Evolutionary conservation across 2,888 invertebrate species (phyloP).

Genomic region (Sthenelais limicola): DNA sequence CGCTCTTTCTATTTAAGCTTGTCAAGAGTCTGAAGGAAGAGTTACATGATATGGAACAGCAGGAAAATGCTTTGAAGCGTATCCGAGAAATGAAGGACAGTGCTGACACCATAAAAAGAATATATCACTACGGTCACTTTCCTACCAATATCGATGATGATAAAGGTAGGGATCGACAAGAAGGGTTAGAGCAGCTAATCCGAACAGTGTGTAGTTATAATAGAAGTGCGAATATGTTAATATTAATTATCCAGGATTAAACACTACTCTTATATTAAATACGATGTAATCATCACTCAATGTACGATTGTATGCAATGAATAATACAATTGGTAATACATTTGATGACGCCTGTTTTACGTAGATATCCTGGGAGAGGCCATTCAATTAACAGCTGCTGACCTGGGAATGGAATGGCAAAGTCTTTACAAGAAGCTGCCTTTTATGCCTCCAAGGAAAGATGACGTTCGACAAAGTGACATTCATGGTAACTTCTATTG

Average conservation of each 20-base stretch:
- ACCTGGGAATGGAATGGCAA: slow-evolving; percentile 11
- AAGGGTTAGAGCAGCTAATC: no score
- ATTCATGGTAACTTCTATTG: neutral
- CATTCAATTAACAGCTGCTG: neutral
- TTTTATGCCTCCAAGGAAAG: slow-evolving; percentile 5
- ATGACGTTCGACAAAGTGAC: neutral
- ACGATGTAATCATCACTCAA: neutral
- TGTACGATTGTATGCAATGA: neutral
- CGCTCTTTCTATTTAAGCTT: neutral
- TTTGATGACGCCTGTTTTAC: neutral
- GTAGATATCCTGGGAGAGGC: slow-evolving; percentile 4
- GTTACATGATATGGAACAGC: slow-evolving; percentile 52
- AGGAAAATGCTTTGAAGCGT: slow-evolving; percentile 57
- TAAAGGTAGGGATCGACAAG: slow-evolving; percentile 51
- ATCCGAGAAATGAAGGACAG: slow-evolving; percentile 61
- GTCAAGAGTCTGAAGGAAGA: slow-evolving; percentile 43
- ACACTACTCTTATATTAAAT: neutral
- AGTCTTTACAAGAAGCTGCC: neutral
- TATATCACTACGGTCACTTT: slow-evolving; percentile 57
- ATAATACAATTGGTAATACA: neutral
- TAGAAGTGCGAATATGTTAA: no score
- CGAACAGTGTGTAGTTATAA: no score
- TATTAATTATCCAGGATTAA: neutral
- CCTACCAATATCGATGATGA: slow-evolving; percentile 56
- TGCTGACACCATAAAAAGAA: slow-evolving; percentile 59